Conservation (phyloP, 2,888 invertebrate species). For the Linyphia triangularis region DNA sequence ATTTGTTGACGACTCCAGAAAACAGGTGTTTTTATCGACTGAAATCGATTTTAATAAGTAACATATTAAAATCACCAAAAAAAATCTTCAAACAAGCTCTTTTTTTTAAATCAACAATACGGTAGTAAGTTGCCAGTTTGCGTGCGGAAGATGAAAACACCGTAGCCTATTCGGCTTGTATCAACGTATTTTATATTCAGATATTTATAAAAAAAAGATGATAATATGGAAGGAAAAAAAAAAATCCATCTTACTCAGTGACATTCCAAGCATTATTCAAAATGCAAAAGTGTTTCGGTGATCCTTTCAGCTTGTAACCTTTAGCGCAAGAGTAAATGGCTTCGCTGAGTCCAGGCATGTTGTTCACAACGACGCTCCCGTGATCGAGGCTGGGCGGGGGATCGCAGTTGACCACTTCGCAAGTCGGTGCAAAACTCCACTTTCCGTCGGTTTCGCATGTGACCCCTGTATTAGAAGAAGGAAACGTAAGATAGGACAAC, state of each 20-base stretch:
- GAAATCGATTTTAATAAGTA: too few species aligned
- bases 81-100: too few species aligned
- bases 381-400: slow-evolving; percentile 71
- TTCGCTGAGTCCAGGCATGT: slow-evolving; percentile 70
- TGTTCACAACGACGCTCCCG: slow-evolving; percentile 69
- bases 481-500: not conserved
- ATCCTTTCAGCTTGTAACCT: slow-evolving; percentile 74
- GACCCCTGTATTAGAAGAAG: slow-evolving; percentile 21
- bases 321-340: slow-evolving; percentile 74
- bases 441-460: slow-evolving; percentile 37
- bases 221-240: too few species aligned
- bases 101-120: too few species aligned
- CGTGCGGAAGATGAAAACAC: too few species aligned
- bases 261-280: slow-evolving; percentile 65
- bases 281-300: slow-evolving; percentile 46
- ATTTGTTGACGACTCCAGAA: too few species aligned
- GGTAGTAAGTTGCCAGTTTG: too few species aligned
- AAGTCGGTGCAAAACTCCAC: slow-evolving; percentile 46
- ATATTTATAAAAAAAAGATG: too few species aligned
- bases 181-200: too few species aligned
- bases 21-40: too few species aligned
- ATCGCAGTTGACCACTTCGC: slow-evolving; percentile 67
- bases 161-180: too few species aligned
- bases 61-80: too few species aligned
- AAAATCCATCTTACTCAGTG: slow-evolving; percentile 55